Evolutionary conservation across 2,888 invertebrate genomes (phyloP).

Genomic region (Cantharis flavilabris): DNA sequence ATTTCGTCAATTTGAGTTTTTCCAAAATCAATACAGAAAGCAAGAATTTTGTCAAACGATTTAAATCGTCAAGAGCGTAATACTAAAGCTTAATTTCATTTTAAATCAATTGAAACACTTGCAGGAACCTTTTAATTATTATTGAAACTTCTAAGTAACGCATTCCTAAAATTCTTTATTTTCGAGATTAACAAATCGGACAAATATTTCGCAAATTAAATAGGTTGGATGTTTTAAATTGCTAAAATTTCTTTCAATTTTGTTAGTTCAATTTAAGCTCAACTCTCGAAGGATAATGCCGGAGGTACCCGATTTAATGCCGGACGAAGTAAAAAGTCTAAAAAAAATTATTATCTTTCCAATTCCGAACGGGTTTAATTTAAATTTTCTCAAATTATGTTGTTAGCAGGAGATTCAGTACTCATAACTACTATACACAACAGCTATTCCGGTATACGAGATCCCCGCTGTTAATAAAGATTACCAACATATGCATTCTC

Average conservation of each 20-base stretch:
- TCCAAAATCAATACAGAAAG: not conserved
- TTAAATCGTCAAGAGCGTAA: not conserved
- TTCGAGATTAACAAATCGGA: not conserved
- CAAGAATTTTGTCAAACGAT: not conserved
- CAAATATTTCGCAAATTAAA: not conserved
- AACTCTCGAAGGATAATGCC: too few relatives aligned
- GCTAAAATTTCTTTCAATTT: not conserved
- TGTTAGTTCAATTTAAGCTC: too few relatives aligned
- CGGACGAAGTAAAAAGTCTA: too few relatives aligned
- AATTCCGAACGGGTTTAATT: not conserved
- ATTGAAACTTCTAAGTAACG: not conserved
- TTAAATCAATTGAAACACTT: not conserved
- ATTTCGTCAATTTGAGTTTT: not conserved
- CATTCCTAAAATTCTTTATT: not conserved
- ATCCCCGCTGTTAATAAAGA: conserved; percentile 9
- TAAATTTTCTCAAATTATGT: not conserved
- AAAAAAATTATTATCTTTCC: too few relatives aligned
- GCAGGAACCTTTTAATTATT: not conserved
- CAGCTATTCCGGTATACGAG: not conserved
- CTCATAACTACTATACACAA: not conserved
- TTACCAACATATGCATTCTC: conserved; percentile 7
- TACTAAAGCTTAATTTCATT: not conserved
- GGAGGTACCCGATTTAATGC: too few relatives aligned
- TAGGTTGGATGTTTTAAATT: not conserved
- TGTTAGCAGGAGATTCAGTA: not conserved